phyloP scores from a whole-genome alignment of 2,888 invertebrate species.

The Limnephilus rhombicus region DNA sequence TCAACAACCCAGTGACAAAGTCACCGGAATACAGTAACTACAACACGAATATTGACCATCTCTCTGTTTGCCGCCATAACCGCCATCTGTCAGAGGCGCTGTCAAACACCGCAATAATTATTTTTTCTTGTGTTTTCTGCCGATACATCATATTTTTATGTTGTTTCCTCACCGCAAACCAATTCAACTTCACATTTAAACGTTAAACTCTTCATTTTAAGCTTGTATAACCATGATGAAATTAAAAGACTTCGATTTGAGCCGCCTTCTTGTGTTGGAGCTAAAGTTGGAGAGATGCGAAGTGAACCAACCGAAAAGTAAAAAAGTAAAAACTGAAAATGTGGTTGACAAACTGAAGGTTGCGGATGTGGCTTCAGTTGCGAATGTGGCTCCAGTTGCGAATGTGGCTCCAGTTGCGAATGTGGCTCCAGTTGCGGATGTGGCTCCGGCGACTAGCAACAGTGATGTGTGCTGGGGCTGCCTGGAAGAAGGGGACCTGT shows the following conservation, averaged over 20 bases:
- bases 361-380: no score
- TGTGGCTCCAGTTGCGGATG: neutral
- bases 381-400: neutral
- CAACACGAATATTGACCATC: neutral
- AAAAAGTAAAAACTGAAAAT: neutral
- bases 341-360: neutral
- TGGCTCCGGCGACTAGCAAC: neutral
- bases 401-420: neutral
- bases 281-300: conserved; percentile 50
- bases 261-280: conserved; percentile 18
- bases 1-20: no score
- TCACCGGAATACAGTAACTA: no score
- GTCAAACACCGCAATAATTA: neutral
- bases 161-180: neutral
- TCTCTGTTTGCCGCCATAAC: neutral
- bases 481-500: conserved; percentile 46
- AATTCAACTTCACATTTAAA: neutral
- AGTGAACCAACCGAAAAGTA: neutral
- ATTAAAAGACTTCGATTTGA: conserved; percentile 20
- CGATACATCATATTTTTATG: neutral
- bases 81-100: neutral
- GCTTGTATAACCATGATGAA: neutral
- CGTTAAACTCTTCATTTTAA: neutral
- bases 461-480: conserved; percentile 48
- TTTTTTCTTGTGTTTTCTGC: neutral